Evolutionary conservation across 2,113 vertebrate species (phyloP).

Genomic region (Sinocyclocheilus maitianheensis): DNA sequence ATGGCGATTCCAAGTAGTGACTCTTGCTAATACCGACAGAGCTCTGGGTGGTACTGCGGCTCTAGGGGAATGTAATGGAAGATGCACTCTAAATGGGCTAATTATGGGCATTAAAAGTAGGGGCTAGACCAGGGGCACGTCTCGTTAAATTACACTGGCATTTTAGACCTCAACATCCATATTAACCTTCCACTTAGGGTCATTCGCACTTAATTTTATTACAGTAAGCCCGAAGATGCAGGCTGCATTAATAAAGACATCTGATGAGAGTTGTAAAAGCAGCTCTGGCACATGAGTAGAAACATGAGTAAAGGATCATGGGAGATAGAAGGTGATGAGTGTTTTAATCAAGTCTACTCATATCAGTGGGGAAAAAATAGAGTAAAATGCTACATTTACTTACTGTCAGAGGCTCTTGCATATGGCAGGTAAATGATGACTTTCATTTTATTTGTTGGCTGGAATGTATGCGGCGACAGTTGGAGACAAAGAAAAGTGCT

Average conservation of each 20-base stretch:
- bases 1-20: background rate
- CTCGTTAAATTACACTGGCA: slow-evolving; percentile 22
- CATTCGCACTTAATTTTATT: slow-evolving; percentile 9
- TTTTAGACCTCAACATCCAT: background rate
- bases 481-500: background rate
- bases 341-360: slow-evolving; percentile 56
- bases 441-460: slow-evolving; percentile 49
- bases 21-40: background rate
- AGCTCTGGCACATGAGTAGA: slow-evolving; percentile 26
- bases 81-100: slow-evolving; percentile 25
- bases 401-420: slow-evolving; percentile 52
- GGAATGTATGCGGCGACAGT: background rate
- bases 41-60: background rate
- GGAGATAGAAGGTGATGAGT: slow-evolving; percentile 44
- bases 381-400: slow-evolving; percentile 57
- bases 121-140: background rate
- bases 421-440: slow-evolving; percentile 46
- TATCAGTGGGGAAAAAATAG: slow-evolving; percentile 48
- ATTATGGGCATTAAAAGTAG: slow-evolving; percentile 33
- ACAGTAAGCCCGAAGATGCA: background rate
- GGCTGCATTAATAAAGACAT: background rate
- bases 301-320: background rate
- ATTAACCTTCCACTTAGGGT: slow-evolving; percentile 33
- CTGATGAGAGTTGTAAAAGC: background rate
- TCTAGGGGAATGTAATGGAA: background rate